phyloP scores from a whole-genome alignment of 1,140 invertebrate species.

The Pissodes strobi region DNA sequence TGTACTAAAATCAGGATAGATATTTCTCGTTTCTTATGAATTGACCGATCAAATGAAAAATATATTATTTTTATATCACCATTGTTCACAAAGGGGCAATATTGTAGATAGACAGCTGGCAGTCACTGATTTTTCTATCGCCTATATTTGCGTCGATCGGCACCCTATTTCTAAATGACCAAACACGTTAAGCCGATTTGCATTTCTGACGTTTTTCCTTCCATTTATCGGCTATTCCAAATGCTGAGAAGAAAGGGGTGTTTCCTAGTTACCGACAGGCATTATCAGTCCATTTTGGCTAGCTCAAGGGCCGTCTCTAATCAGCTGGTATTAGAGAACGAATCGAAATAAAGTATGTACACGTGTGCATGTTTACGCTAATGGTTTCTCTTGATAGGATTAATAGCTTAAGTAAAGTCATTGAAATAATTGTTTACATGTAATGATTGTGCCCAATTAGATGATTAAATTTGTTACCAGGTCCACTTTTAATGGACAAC shows the following conservation, averaged over 20 bases:
- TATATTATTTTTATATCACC: too few relatives aligned
- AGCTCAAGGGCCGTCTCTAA: background rate
- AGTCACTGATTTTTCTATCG: too few relatives aligned
- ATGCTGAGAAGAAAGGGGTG: conserved; percentile 10
- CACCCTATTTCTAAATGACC: background rate
- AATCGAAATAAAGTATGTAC: background rate
- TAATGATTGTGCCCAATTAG: conserved; percentile 1
- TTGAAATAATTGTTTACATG: conserved; percentile 4
- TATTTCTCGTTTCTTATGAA: too few relatives aligned
- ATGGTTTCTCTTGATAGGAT: conserved; percentile 9
- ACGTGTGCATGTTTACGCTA: conserved; percentile 7
- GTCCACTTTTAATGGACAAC: too few relatives aligned
- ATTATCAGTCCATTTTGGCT: conserved; percentile 13
- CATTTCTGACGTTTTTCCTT: conserved; percentile 20
- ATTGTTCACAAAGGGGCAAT: too few relatives aligned
- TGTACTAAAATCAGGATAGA: too few relatives aligned
- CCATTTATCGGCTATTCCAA: conserved; percentile 2
- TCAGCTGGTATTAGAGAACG: background rate
- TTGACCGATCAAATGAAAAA: too few relatives aligned
- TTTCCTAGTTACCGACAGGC: conserved; percentile 15
- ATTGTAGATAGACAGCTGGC: too few relatives aligned
- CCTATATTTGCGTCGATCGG: conserved; percentile 8
- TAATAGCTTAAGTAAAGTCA: background rate
- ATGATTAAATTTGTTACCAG: background rate
- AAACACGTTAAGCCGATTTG: conserved; percentile 19